Evolutionary conservation across 2,797 vertebrate genomes (phyloP), one percentile per base, ranked within the genome.

Genomic region (Pseudochromis fuscus): DNA sequence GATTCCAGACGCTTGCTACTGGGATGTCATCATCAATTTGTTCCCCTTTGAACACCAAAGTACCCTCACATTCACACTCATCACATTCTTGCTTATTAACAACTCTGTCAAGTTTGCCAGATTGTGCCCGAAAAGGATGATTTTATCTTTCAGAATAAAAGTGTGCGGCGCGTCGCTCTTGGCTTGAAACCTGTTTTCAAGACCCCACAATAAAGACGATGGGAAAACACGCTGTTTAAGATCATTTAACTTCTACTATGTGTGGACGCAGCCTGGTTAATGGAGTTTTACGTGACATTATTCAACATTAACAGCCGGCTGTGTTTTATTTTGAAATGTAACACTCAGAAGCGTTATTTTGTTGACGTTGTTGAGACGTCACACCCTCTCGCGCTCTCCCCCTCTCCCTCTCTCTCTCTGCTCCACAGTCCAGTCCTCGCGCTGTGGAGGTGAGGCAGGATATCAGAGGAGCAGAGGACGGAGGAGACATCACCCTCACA

Each of bases 401-500:
- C 21, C 62, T 27, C 68, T 46, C 66, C 31, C 62, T 70, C 84
- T 68, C 84, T 69, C 72, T 53, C 62, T 69, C 66, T 25, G n/a
- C n/a, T n/a, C n/a, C n/a, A n/a, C n/a, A n/a, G n/a, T n/a, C n/a
- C n/a, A n/a, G n/a, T 38, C 74, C 67, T 72, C 45, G 67, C 84
- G 19, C 67, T 44, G 1, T n/a, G 63, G 28, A 75, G 71, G 51
- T 23, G 86, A 56, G 45, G 65, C 81, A 77, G 80, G 82, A 79
- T 81, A 75, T 77, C 56, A 42, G 75, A 35, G 30, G 81, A 82
- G 75, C 64, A 73, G 79, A 85, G 67, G 71, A 88, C 84, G 71
- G 27, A n/a, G 53, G 66, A 77, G 53, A 69, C 66, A 33, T 59
- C 86, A 53, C 8, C 70, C 21, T 1, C 68, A 27, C 70, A 7